phyloP scores from a whole-genome alignment of 2,113 vertebrate genomes.

The Oceanodroma tethys region DNA sequence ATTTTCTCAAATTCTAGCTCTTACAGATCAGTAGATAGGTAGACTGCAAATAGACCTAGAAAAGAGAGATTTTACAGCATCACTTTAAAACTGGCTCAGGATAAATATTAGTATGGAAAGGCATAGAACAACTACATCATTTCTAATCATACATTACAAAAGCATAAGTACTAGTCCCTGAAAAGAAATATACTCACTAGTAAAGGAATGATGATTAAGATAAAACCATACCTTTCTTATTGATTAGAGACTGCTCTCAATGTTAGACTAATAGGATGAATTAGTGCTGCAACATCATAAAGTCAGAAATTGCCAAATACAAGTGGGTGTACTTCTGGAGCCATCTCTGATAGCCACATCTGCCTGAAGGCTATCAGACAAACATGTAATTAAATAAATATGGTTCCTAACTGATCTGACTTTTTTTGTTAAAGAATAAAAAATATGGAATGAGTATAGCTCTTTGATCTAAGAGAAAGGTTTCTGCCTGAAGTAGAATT shows the following conservation, averaged over 20 bases:
- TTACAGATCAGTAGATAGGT: not conserved
- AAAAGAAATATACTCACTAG: not conserved
- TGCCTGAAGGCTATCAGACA: not conserved
- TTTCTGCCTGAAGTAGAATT: not conserved
- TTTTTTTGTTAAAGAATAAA: not conserved
- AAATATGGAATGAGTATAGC: not conserved
- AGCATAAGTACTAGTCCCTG: not conserved
- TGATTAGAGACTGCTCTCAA: not conserved
- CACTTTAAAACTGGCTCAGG: not conserved
- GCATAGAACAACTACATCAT: not conserved
- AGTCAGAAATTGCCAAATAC: not conserved
- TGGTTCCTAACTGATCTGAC: not conserved
- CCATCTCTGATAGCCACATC: not conserved
- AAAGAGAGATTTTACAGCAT: not conserved
- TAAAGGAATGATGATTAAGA: not conserved
- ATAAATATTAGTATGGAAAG: not conserved
- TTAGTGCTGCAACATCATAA: not conserved
- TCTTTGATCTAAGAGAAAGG: constrained; percentile 1
- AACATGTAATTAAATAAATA: not conserved
- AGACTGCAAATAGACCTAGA: not conserved
- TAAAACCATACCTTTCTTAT: not conserved
- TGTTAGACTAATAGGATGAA: not conserved
- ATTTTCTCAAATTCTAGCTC: not conserved
- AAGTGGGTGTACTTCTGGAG: not conserved
- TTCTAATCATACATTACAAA: not conserved